Evolutionary conservation across 1,140 invertebrate species (phyloP), one percentile per base, ranked within the genome.

Genomic region (Temnothorax longispinosus): DNA sequence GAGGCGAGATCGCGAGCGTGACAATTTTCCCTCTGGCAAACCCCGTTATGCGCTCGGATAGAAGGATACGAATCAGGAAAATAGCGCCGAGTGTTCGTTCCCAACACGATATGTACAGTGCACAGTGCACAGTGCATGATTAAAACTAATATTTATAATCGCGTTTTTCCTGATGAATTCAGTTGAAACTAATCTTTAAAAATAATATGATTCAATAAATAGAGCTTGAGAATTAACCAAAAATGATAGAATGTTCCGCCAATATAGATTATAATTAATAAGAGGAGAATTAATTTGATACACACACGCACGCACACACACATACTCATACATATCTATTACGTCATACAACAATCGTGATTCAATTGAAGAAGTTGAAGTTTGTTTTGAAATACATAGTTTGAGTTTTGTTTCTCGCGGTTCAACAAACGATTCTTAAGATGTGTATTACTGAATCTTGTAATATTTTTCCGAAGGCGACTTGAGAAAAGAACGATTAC

Each of bases 1-100:
- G 27, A 65, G n/a, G 44, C 62, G 65, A 47, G 58, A 82, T 82
- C 41, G 80, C 52, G 67, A 58, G 78, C 78, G 65, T 72, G 65
- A 82, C 77, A 81, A 69, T 81, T 81, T 69, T 71, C 77, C 47
- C 47, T 69, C 35, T 0, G 62, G 77, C 64, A 41, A 81, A 56
- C 35, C 15, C 47, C 35, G 58, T 32, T 38, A 21, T 38, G 2
- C 41, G 52, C 32, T 15, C 15, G 3, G 21, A 71, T 32, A 47
- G 38, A 38, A 67, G 44, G 50, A 54, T 38, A 18, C 78, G 65
- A 52, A 58, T 71, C 50, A 38, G 38, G 5, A 56, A 71, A 69
- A 81, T 41, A 54, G 64, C 27, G 50, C 5, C 8, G 18, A 80
- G 6, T 11, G 35, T 56, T 38, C 35, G 47, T 69, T 56, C 7